Evolutionary conservation across 2,888 invertebrate species (phyloP), one percentile per base, ranked within the genome.

Genomic region (Ctenicera cuprea): DNA sequence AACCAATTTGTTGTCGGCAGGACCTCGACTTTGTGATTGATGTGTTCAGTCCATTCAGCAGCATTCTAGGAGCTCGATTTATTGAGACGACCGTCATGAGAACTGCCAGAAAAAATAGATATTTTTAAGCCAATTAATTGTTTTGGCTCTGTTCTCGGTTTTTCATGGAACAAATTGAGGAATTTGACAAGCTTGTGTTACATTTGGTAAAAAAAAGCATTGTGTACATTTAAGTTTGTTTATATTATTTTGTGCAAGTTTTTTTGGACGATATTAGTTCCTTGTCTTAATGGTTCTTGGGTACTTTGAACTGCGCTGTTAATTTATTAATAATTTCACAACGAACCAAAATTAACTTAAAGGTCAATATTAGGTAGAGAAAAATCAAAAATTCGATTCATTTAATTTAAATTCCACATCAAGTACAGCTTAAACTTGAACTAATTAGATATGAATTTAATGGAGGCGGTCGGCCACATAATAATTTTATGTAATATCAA

Each of bases 1-100:
- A 72, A 70, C 77, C 76, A 77, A 77, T 77, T 77, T 77, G 77
- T 77, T 77, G 73, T 76, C 77, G 76, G 73, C 73, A 71, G 61
- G 50, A 65, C 54, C 57, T 69, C 77, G 73, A 63, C 65, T 66
- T 54, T 62, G 68, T 77, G 77, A 77, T 77, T 77, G 75, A 77
- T 77, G 77, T 71, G 33, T 54, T 30, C 38, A 41, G 59, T 37
- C 38, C 59, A 37, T 37, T 59, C 59, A 22, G 45, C 26, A 52
- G 59, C 59, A 38, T 59, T 38, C 59, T 38, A 59, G 59, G 59
- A 59, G 59, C 59, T 20, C 59, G 59, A 38, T 59, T 59, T 59
- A 59, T 59, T 38, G 38, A 37, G 54, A 38, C 38, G 59, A 38
- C 18, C 33, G 8, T 38, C 59, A 54, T 59, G 59, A 18, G 59